phyloP scores from a whole-genome alignment of 2,797 vertebrate species.

The Helostoma temminkii region DNA sequence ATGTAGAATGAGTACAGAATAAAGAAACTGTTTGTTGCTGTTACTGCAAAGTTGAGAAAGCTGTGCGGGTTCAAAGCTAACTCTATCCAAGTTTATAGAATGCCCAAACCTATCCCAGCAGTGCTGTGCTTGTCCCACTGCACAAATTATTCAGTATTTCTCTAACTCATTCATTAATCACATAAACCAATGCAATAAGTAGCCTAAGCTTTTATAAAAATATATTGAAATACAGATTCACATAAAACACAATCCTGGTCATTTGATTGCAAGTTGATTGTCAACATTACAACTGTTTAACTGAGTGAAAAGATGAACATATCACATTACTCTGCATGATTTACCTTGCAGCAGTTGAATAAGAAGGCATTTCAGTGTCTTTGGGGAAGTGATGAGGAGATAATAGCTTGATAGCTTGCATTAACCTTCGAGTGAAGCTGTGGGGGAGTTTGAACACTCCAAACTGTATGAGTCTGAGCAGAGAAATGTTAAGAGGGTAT shows the following conservation, averaged over 20 bases:
- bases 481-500: slow-evolving; percentile 43
- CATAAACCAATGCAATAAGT: not conserved
- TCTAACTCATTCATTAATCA: not conserved
- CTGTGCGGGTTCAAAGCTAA: too few species aligned
- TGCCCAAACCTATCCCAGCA: too few species aligned
- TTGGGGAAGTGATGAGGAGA: slow-evolving; percentile 35
- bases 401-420: slow-evolving; percentile 47
- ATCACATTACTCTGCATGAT: slow-evolving; percentile 19
- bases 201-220: not conserved
- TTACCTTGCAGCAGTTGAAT: slow-evolving; percentile 1
- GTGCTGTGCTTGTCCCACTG: not conserved
- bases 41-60: too few species aligned
- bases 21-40: too few species aligned
- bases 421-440: slow-evolving; percentile 49
- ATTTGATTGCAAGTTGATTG: slow-evolving; percentile 22
- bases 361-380: slow-evolving; percentile 18
- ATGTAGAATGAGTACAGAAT: too few species aligned
- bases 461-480: slow-evolving; percentile 53
- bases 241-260: slow-evolving; percentile 6
- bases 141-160: not conserved
- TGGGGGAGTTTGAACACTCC: slow-evolving; percentile 35
- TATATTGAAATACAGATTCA: not conserved
- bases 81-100: too few species aligned
- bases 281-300: slow-evolving; percentile 26
- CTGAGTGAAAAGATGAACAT: slow-evolving; percentile 14